A percentile compares a stretch with the other conserved stretches of the same genome.
phyloP scores from a whole-genome alignment of 2,113 vertebrate species.

The Lepisosteus osseus region DNA sequence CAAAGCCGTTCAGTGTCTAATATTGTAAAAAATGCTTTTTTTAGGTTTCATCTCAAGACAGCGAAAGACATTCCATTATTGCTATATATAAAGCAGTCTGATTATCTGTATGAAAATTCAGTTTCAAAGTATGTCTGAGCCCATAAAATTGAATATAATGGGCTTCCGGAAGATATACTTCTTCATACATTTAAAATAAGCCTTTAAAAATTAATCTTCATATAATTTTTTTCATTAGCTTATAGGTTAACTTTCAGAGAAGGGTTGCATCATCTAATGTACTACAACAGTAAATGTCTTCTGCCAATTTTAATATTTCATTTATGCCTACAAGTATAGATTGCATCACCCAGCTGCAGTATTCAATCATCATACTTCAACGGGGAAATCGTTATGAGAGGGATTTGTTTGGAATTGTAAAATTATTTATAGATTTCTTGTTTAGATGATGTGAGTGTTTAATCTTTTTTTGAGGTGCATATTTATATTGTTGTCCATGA shows the following conservation, averaged over 20 bases:
- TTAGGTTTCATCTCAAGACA: too few relatives aligned
- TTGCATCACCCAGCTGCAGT: conserved; percentile 18
- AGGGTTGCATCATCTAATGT: conserved; percentile 4
- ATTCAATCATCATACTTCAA: conserved; percentile 21
- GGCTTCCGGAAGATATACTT: neutral
- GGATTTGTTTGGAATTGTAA: conserved; percentile 6
- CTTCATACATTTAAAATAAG: neutral
- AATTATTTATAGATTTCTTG: conserved; percentile 7
- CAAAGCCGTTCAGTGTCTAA: neutral
- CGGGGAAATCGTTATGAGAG: neutral
- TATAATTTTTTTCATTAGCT: conserved; percentile 9
- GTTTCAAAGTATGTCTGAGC: neutral
- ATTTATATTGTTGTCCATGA: neutral
- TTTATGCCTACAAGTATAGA: conserved; percentile 5
- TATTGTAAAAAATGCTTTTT: neutral
- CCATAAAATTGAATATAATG: conserved; percentile 4
- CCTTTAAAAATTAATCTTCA: conserved; percentile 11
- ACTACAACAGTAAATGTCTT: conserved; percentile 1
- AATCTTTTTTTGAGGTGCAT: conserved; percentile 12
- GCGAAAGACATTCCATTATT: too few relatives aligned
- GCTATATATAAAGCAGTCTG: too few relatives aligned
- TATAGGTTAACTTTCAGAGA: conserved; percentile 12
- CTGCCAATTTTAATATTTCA: conserved; percentile 15
- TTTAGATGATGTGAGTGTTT: conserved; percentile 22
- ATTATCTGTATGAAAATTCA: too few relatives aligned